Base-by-base conservation (phyloP, 2,113 vertebrate genomes). In the Strix aluco region DNA sequence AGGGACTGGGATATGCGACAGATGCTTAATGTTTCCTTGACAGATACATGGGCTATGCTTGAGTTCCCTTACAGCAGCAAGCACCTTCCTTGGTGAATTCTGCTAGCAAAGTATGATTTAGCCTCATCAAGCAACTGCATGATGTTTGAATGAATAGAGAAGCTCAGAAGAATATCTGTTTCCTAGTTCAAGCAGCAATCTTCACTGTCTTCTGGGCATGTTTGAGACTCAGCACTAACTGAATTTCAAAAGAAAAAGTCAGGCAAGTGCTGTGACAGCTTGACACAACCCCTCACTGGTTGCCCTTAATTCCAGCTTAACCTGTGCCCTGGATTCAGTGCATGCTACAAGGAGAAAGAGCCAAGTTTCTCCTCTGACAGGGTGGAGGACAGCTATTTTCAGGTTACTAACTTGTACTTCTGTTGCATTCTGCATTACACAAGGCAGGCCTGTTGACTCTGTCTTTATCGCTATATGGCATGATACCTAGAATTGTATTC, bases 381-480 rank as follows among this genome's bases (percentile, higher is more conserved):
- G 65, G 58, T 44, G 49, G 73, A 78, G 54, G 58, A 42, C 30
- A 55, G 34, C 42, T 86, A 22, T 78, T 78, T 73, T 81, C 49
- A 58, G 58, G 7, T 42, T 88, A 62, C 22, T 69, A 47, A 72
- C 20, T 69, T 62, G 30, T 17, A 49, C 32, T 78, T 78, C 30
- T 81, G 38, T 32, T 46, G 12, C 10, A 55, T 73, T 81, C 25
- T 77, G 25, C 32, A 26, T 58, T 47, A 82, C 11, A 10, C 7
- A 57, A 69, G 27, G 54, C 18, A 54, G 21, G 16, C 34, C 75
- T 38, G 23, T 36, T 63, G 55, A 57, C 30, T 66, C 59, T 72
- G 54, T 22, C 11, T 84, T 63, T 81, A 49, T 58, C 1, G 1
- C 22, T 34, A 34, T 0, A 0, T 30, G 20, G 26, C 22, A 38